Conservation (phyloP, 92 coral and sea anemone genomes). For the Epizoanthus ramosus region DNA sequence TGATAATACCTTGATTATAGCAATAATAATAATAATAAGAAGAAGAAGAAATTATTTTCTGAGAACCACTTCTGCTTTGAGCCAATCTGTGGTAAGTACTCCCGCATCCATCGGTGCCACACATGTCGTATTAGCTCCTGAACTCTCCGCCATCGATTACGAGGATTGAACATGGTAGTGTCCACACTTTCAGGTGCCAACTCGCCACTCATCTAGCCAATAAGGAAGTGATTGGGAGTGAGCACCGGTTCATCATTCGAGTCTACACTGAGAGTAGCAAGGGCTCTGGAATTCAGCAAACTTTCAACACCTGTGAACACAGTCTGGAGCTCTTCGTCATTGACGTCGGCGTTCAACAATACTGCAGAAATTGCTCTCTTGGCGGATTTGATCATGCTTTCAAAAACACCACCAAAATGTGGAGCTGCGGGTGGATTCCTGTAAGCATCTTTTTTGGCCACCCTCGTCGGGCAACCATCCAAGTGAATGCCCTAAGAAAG, state of each 20-base stretch:
- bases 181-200: no score
- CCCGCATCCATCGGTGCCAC: conserved; percentile 66
- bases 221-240: conserved; percentile 66
- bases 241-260: conserved; percentile 58
- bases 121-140: conserved; percentile 68
- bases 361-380: conserved; percentile 59
- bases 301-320: conserved; percentile 51
- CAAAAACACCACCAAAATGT: conserved; percentile 69
- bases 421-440: conserved; percentile 70
- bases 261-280: conserved; percentile 55
- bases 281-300: conserved; percentile 52
- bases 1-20: background rate
- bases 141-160: conserved; percentile 49
- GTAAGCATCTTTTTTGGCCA: conserved; percentile 63
- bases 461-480: background rate
- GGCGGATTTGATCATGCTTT: conserved; percentile 65
- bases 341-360: conserved; percentile 47
- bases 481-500: no score
- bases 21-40: no score
- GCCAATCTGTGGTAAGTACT: conserved; percentile 59
- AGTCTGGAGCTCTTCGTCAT: conserved; percentile 46
- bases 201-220: conserved; percentile 18
- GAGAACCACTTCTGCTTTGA: conserved; percentile 69
- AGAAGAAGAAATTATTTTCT: no score
- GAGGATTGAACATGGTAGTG: conserved; percentile 10